Percentiles rank a stretch among this genome's conserved stretches.
Conservation (phyloP, 2,888 invertebrate species). For the Drosophila percnosoma region DNA sequence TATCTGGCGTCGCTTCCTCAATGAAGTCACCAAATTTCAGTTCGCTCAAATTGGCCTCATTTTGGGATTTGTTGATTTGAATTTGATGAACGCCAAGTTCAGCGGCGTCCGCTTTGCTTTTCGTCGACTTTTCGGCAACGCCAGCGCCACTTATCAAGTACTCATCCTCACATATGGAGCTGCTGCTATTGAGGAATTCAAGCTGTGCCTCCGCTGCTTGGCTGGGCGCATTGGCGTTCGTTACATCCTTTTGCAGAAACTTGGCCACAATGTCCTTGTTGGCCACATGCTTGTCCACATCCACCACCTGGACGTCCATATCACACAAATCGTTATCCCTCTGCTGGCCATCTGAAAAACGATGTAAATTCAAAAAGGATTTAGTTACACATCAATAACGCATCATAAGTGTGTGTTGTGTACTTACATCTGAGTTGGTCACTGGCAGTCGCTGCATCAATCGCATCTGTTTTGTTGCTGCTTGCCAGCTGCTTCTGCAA, state of each 20-base stretch:
- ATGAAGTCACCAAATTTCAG: constrained; percentile 75
- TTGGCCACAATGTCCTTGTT: constrained; percentile 74
- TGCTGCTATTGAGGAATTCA: constrained; percentile 81
- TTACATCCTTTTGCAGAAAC: constrained; percentile 54
- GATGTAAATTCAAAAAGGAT: not conserved
- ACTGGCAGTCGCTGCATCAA: constrained; percentile 16
- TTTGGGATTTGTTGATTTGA: constrained; percentile 12
- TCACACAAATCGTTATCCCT: constrained; percentile 11
- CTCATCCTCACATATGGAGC: constrained; percentile 80
- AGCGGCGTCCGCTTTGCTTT: not conserved
- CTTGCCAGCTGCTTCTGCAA: constrained; percentile 21
- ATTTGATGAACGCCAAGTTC: not conserved
- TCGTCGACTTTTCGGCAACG: not conserved
- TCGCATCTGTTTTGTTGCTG: constrained; percentile 31
- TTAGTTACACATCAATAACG: not conserved
- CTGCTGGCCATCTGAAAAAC: constrained; percentile 33
- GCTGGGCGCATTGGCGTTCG: constrained; percentile 24
- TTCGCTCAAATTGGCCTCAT: constrained; percentile 45
- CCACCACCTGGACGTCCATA: constrained; percentile 1
- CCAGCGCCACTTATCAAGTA: constrained; percentile 34
- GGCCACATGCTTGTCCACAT: constrained; percentile 56
- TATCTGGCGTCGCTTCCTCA: constrained; percentile 45
- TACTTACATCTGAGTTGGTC: constrained; percentile 33
- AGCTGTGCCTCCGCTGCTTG: constrained; percentile 63
- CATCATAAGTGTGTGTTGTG: not conserved